Percentiles rank a stretch among this genome's conserved stretches.
phyloP scores from a whole-genome alignment of 2,113 vertebrate species.

The Ptilonorhynchus violaceus region DNA sequence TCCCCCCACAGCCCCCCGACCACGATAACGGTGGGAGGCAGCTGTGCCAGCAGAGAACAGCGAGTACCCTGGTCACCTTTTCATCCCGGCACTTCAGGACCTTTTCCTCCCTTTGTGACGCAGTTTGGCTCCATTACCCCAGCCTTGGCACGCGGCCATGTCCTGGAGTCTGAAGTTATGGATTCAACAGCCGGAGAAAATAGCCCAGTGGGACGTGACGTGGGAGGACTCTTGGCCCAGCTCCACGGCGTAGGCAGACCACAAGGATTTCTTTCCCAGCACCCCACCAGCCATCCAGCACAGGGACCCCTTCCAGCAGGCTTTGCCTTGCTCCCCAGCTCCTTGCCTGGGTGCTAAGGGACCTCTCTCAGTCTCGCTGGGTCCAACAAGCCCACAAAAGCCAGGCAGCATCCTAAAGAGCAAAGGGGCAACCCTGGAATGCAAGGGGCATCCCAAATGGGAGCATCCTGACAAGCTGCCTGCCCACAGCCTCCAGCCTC shows the following conservation, averaged over 20 bases:
- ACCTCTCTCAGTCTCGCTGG: fast-evolving
- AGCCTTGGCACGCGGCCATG: neutral
- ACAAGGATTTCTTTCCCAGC: constrained; percentile 20
- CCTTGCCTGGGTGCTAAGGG: neutral
- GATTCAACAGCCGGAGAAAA: constrained; percentile 52
- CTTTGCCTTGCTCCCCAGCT: neutral
- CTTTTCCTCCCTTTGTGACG: constrained; percentile 65
- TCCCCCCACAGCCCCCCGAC: fast-evolving
- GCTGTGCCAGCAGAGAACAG: neutral
- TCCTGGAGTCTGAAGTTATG: constrained; percentile 52
- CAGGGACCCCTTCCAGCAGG: neutral
- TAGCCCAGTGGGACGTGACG: neutral
- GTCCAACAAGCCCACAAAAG: neutral
- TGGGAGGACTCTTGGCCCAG: constrained; percentile 46
- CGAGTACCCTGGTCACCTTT: constrained; percentile 13
- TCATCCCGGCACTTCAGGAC: constrained; percentile 27
- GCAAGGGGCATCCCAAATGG: neutral
- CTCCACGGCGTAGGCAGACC: constrained; percentile 47
- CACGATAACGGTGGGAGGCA: fast-evolving
- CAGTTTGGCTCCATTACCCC: constrained; percentile 36
- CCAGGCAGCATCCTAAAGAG: neutral
- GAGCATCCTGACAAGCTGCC: neutral
- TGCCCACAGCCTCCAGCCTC: neutral
- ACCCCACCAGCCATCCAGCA: neutral
- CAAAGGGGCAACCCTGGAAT: neutral